Evolutionary conservation across 2,113 vertebrate genomes (phyloP), one percentile per base, ranked within the genome.

Genomic region (Takifugu flavidus): DNA sequence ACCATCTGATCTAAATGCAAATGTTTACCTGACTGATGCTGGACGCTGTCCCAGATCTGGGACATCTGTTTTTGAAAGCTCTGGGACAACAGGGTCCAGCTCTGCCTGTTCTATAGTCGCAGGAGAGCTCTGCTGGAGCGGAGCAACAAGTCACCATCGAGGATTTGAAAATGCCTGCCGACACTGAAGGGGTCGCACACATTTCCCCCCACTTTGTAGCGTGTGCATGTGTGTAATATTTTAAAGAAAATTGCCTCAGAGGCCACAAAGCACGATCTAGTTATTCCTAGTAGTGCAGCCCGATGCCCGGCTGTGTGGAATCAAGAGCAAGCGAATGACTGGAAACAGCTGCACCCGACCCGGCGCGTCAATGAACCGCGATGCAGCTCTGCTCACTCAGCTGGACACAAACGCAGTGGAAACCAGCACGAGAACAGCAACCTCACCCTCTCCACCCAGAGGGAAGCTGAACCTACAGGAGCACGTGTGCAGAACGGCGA

Each of bases 221-320:
- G 47, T 70, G 56, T 25, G 46, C 27, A 8, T 29, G 27, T 29
- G 42, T 53, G 59, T 50, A 42, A 26, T 49, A 4, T 26, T 20
- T 7, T 7, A n/a, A 49, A 2, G 13, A 62, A 44, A 13, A 47
- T 20, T 56, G 29, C 62, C 25, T 53, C 53, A 26, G 25, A 66
- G 57, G 56, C 31, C 52, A 27, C 65, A 47, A 54, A 65, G 63
- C 49, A 46, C 14, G 28, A 65, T 66, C 50, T 59, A 49, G 67
- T 61, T 34, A 45, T 53, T 68, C 49, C 25, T 59, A 58, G 59
- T 43, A 62, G 62, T 62, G 67, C 4, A 10, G 55, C 44, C 26
- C 56, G 74, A 45, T 59, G 72, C 59, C 60, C 70, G 58, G 57
- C 71, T 79, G 74, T 80, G 74, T 82, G 72, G 75, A 49, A 75